These are phyloP conservation scores for Coelopa frigida DNA, from an alignment of 1,140 invertebrate genomes.

Conservation along the genomic window DNA sequence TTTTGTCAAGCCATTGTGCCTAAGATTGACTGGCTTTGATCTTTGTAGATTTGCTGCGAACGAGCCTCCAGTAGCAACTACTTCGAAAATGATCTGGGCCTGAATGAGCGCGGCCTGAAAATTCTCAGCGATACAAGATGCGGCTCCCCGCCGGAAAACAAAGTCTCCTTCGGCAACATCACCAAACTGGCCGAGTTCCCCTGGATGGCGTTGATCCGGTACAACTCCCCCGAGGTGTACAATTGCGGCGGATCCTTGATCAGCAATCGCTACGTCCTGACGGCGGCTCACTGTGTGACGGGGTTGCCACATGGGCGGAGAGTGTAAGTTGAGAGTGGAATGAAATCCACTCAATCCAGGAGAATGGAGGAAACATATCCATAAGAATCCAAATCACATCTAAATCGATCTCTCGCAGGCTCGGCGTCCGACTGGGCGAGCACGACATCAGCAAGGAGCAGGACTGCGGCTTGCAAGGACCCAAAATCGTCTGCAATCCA, in stretches of 20 bases:
- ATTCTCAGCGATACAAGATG: conserved; percentile 31
- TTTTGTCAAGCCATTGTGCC: too few relatives aligned
- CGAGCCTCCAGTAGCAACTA: too few relatives aligned
- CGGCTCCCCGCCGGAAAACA: conserved; percentile 20
- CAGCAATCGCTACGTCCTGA: conserved; percentile 40
- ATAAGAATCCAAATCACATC: too few relatives aligned
- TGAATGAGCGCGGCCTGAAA: conserved; percentile 30
- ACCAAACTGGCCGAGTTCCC: conserved; percentile 47
- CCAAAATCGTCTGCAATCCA: conserved; percentile 42
- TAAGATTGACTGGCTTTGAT: too few relatives aligned
- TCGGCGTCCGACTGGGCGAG: conserved; percentile 55
- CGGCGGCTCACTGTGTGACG: too few relatives aligned
- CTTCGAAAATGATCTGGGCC: too few relatives aligned
- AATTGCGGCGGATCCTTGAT: conserved; percentile 47
- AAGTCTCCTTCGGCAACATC: conserved; percentile 42
- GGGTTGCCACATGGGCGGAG: too few relatives aligned
- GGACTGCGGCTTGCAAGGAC: conserved; percentile 48
- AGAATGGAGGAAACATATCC: too few relatives aligned
- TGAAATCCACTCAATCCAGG: too few relatives aligned
- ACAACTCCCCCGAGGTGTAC: conserved; percentile 25
- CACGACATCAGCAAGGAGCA: conserved; percentile 49
- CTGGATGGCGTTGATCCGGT: conserved; percentile 50
- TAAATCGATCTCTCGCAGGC: conserved; percentile 23
- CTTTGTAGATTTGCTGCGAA: too few relatives aligned
- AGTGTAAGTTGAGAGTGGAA: too few relatives aligned